Percentiles rank a stretch among this genome's conserved stretches.
These are phyloP conservation scores for Diarsia dahlii DNA, from an alignment of 2,888 invertebrate species.

Conservation along the genomic window DNA sequence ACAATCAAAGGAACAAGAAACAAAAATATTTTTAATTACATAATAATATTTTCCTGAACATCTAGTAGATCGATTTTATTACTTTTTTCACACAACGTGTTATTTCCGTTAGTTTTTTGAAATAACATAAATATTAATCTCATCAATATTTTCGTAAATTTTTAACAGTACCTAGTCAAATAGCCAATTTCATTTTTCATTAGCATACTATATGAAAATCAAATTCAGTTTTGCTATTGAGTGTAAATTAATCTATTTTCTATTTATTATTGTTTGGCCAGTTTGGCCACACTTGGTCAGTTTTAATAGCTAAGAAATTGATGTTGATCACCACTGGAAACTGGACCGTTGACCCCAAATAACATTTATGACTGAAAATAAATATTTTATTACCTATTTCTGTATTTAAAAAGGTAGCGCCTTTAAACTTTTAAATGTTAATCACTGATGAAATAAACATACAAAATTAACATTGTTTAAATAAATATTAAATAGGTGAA, in stretches of 20 bases:
- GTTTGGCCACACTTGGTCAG: not conserved
- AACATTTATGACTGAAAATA: not conserved
- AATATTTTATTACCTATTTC: not conserved
- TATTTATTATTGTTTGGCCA: not conserved
- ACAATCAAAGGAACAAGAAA: not conserved
- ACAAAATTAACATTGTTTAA: not conserved
- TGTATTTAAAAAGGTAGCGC: not conserved
- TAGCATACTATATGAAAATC: too few relatives aligned
- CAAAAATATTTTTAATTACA: too few relatives aligned
- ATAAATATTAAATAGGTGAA: not conserved
- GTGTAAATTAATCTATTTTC: not conserved
- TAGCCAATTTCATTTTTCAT: too few relatives aligned
- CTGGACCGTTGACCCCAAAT: not conserved
- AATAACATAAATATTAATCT: too few relatives aligned
- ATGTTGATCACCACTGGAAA: not conserved
- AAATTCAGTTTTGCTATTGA: not conserved
- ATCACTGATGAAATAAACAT: slow-evolving; percentile 14
- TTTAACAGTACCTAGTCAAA: too few relatives aligned
- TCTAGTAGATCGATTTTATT: too few relatives aligned
- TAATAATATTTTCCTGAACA: too few relatives aligned
- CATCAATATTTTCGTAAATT: too few relatives aligned
- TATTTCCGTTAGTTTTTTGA: too few relatives aligned
- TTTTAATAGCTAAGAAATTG: not conserved
- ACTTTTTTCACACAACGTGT: too few relatives aligned
- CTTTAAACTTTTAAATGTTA: slow-evolving; percentile 15